Evolutionary conservation across 2,113 vertebrate species (phyloP), one percentile per base, ranked within the genome.

Genomic region (Brachirus orientalis): DNA sequence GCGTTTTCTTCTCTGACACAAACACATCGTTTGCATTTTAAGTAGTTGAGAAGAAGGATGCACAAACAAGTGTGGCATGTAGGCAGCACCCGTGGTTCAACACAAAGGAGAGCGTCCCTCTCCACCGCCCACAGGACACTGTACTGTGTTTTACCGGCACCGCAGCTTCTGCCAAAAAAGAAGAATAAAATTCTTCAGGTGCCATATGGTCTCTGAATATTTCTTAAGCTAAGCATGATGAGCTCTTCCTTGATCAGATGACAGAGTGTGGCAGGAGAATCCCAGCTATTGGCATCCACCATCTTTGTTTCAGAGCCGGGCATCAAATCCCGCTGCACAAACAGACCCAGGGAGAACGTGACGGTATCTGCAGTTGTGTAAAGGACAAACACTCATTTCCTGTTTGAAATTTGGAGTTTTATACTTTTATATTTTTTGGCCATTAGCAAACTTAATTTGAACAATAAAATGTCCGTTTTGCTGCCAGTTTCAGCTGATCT

Each of bases 11-110:
- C 50, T 4, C 14, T 74, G 65, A 54, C 75, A 69, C 40, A 85
- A 72, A 77, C 61, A 58, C 60, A 74, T 85, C 10, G 52, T 86
- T 88, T 86, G 75, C 84, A 90, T 90, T 82, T 79, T 69, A 84
- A 88, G 73, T 69, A 89, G 72, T 58, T 54, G 51, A 52, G 62
- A 69, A 69, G 64, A 79, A 84, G 64, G 61, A 28, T 28, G 28
- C 66, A 53, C 53, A 70, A 72, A 69, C 44, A 72, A 59, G 52
- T 58, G 45, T 6, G 3, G 38, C 58, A 77, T 65, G 80, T 63
- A 59, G 71, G 67, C 66, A 64, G 46, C 55, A 65, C 52, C 46
- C 13, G 7, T 20, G 16, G 66, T 72, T 71, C 65, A 65, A 63
- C 75, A 82, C 77, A 64, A 76, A 80, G 43, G 63, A 75, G 65